A percentile compares a stretch with the other conserved stretches of the same genome.
Conservation (phyloP, 2,797 vertebrate genomes). For the Remorina albescens region DNA sequence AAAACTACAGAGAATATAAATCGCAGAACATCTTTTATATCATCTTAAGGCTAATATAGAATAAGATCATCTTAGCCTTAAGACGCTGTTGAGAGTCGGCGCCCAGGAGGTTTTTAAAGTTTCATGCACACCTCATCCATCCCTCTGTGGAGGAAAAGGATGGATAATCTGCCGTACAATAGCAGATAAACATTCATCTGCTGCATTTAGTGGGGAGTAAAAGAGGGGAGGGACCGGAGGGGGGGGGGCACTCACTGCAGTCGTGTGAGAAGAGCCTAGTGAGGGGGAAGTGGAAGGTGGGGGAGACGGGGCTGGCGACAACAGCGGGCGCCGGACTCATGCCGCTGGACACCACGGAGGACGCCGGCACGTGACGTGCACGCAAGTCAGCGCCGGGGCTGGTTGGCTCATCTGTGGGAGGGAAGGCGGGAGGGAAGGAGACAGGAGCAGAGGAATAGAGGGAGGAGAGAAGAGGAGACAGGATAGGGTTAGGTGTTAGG, state of each 20-base stretch:
- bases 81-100: not conserved
- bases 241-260: conserved; percentile 91
- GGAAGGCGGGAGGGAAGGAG: conserved; percentile 50
- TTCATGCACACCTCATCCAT: conserved; percentile 29
- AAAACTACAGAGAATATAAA: too few species aligned
- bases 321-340: conserved; percentile 91
- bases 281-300: conserved; percentile 93
- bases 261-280: conserved; percentile 96
- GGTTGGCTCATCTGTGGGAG: conserved; percentile 93
- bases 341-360: conserved; percentile 96
- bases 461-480: conserved; percentile 14
- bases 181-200: conserved; percentile 21
- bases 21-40: too few species aligned
- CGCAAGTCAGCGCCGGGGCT: conserved; percentile 96
- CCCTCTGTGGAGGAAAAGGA: not conserved
- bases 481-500: conserved; percentile 65
- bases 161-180: not conserved
- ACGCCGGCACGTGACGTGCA: conserved; percentile 95
- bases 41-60: not conserved
- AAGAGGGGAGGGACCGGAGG: conserved; percentile 3
- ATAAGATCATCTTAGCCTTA: too few species aligned
- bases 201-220: conserved; percentile 66
- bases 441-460: not conserved
- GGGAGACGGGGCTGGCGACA: conserved; percentile 90
- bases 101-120: not conserved